These are phyloP conservation scores for Xenentodon cancila DNA, from an alignment of 2,797 vertebrate species.

Conservation along the genomic window DNA sequence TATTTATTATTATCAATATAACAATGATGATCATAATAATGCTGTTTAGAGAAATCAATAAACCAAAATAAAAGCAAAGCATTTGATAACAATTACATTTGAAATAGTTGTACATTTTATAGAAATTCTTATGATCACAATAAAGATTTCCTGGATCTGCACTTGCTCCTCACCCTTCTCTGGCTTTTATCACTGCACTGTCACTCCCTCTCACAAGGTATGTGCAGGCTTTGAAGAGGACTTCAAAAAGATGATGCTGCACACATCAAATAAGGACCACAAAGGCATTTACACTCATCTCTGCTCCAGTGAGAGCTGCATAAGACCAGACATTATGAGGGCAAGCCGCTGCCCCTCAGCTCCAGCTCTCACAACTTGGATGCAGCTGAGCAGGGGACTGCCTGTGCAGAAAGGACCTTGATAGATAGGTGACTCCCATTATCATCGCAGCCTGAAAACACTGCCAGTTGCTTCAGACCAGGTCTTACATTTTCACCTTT, in stretches of 20 bases:
- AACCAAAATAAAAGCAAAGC: neutral
- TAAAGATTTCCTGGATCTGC: slow-evolving; percentile 44
- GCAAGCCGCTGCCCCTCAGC: slow-evolving; percentile 54
- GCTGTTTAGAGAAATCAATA: neutral
- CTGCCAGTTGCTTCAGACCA: slow-evolving; percentile 80
- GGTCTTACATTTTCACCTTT: slow-evolving; percentile 74
- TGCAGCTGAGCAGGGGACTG: slow-evolving; percentile 51
- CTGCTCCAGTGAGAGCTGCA: slow-evolving; percentile 58
- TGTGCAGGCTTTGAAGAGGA: slow-evolving; percentile 67
- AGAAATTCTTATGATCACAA: slow-evolving; percentile 26
- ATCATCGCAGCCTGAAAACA: slow-evolving; percentile 75
- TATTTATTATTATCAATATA: too few species aligned
- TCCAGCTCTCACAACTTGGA: slow-evolving; percentile 41
- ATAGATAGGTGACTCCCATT: slow-evolving; percentile 84
- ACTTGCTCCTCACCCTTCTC: slow-evolving; percentile 40
- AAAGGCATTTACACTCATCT: slow-evolving; percentile 71
- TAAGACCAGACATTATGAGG: slow-evolving; percentile 71
- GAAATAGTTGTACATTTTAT: slow-evolving; percentile 1
- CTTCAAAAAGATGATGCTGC: slow-evolving; percentile 71
- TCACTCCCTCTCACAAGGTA: slow-evolving; percentile 57
- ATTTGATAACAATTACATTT: neutral
- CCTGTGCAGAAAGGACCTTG: slow-evolving; percentile 70
- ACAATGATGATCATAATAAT: neutral
- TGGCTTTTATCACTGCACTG: slow-evolving; percentile 61
- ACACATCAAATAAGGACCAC: slow-evolving; percentile 70